Conservation (phyloP, 2,797 vertebrate genomes). For the Pampus argenteus region DNA sequence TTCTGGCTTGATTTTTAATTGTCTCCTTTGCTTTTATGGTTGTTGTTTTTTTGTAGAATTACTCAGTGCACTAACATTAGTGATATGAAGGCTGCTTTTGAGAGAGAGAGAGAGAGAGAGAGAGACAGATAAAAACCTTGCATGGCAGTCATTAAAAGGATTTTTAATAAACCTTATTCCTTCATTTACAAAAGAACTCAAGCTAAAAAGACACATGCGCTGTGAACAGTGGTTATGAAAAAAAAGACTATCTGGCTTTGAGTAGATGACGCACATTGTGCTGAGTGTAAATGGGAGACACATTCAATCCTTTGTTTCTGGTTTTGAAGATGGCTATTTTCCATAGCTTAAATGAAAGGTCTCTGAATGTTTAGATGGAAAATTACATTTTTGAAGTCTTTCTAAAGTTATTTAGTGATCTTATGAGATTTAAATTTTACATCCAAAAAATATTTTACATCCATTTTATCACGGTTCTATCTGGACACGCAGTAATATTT, state of each 20-base stretch:
- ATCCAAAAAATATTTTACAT: not conserved
- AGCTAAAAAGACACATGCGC: slow-evolving; percentile 34
- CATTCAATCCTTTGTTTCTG: slow-evolving; percentile 35
- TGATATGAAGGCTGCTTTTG: slow-evolving; percentile 27
- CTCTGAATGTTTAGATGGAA: slow-evolving; percentile 20
- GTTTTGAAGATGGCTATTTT: slow-evolving; percentile 27
- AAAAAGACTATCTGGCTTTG: slow-evolving; percentile 23
- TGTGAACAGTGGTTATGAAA: slow-evolving; percentile 22
- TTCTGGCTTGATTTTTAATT: slow-evolving; percentile 17
- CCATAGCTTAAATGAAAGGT: slow-evolving; percentile 18
- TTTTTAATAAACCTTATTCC: slow-evolving; percentile 27
- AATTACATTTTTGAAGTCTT: slow-evolving; percentile 24
- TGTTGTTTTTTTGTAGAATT: slow-evolving; percentile 31
- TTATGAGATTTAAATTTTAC: not conserved
- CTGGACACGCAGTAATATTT: not conserved
- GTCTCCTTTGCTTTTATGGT: slow-evolving; percentile 29
- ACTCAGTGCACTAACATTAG: slow-evolving; percentile 39
- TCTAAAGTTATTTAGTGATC: not conserved
- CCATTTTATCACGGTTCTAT: not conserved
- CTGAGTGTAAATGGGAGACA: slow-evolving; percentile 26
- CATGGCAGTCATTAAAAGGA: slow-evolving; percentile 50
- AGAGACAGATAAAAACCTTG: too few species aligned
- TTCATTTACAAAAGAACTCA: slow-evolving; percentile 46
- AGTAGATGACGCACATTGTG: not conserved
- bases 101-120: too few species aligned